A percentile compares a stretch with the other conserved stretches of the same genome.
Evolutionary conservation across 92 coral and sea anemone genomes (phyloP).

Genomic region (Palythoa heliodiscus): DNA sequence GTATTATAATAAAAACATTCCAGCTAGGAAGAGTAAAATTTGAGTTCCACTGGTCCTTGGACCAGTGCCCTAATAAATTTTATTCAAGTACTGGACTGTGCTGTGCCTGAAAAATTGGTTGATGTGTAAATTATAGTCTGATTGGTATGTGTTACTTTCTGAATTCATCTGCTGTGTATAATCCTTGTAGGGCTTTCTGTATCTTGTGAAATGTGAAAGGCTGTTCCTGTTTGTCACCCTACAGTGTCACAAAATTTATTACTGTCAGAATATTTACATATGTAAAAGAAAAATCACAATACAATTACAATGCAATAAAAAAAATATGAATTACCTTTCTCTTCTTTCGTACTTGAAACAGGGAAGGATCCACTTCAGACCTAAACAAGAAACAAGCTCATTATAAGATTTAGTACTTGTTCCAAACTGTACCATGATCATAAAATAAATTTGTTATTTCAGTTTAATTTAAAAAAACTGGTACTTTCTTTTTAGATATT

Average conservation of each 20-base stretch:
- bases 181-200: constrained; percentile 62
- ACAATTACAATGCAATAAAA: neutral
- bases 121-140: too few relatives aligned
- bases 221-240: constrained; percentile 45
- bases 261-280: neutral
- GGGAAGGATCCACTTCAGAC: constrained; percentile 48
- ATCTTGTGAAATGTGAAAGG: constrained; percentile 57
- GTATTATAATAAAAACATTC: too few relatives aligned
- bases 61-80: too few relatives aligned
- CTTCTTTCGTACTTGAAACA: constrained; percentile 52
- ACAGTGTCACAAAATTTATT: neutral
- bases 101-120: too few relatives aligned
- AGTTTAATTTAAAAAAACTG: neutral
- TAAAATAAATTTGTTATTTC: neutral
- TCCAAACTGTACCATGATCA: neutral
- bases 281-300: neutral
- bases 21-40: too few relatives aligned
- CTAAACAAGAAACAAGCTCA: constrained; percentile 5
- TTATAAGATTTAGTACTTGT: neutral
- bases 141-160: constrained; percentile 55
- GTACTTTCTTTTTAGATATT: neutral
- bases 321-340: constrained; percentile 32
- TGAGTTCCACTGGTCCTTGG: too few relatives aligned
- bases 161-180: constrained; percentile 63
- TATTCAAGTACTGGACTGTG: too few relatives aligned